Evolutionary conservation across 2,888 invertebrate genomes (phyloP).

Genomic region (Hyposoter dolosus): DNA sequence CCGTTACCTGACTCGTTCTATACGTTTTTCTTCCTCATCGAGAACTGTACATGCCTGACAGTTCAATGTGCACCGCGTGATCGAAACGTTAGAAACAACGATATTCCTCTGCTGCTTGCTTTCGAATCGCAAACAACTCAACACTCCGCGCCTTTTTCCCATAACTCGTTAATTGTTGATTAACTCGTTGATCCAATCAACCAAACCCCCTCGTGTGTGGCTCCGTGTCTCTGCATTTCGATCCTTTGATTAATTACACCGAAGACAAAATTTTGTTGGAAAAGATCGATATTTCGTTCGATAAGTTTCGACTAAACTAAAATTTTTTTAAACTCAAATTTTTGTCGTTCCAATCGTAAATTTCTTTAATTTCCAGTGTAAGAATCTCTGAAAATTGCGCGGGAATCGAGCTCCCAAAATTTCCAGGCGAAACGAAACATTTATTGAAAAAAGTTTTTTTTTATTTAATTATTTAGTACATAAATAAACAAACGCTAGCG

Average conservation of each 20-base stretch:
- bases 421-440: too few species aligned
- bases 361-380: too few species aligned
- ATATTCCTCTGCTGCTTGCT: not conserved
- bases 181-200: not conserved
- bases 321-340: too few species aligned
- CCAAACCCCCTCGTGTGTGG: not conserved
- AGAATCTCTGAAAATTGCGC: not conserved
- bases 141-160: not conserved
- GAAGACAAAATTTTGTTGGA: too few species aligned
- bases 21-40: constrained; percentile 2
- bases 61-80: not conserved
- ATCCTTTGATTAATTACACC: not conserved
- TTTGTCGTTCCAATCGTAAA: too few species aligned
- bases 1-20: constrained; percentile 29
- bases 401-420: too few species aligned
- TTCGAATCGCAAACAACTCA: not conserved
- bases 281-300: too few species aligned
- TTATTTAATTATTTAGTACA: not conserved
- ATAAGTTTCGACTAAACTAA: too few species aligned
- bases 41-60: not conserved
- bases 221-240: not conserved
- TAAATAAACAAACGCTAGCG: not conserved
- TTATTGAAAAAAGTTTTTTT: not conserved
- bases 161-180: not conserved
- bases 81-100: constrained; percentile 1